Evolutionary conservation across 2,797 vertebrate genomes (phyloP).

Genomic region (Paedocypris micromegethes): DNA sequence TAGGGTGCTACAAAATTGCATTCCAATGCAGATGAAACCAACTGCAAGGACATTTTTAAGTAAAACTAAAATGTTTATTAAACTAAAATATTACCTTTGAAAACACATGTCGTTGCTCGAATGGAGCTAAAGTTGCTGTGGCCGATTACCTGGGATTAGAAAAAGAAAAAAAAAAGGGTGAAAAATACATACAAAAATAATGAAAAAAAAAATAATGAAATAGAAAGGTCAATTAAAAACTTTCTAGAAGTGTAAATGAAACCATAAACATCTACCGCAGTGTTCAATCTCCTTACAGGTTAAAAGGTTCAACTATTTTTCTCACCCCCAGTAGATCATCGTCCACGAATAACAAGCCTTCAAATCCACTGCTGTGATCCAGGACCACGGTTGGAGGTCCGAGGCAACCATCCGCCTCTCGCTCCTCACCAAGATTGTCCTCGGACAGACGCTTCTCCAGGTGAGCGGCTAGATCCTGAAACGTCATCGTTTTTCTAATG

Average conservation of each 20-base stretch:
- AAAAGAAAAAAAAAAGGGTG: slow-evolving; percentile 11
- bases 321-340: slow-evolving; percentile 95
- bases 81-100: slow-evolving; percentile 75
- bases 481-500: slow-evolving; percentile 82
- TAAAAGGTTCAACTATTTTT: not conserved
- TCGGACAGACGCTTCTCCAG: slow-evolving; percentile 80
- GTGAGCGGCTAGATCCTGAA: slow-evolving; percentile 85
- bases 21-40: not conserved
- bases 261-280: too few species aligned
- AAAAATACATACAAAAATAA: too few species aligned
- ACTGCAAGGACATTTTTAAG: not conserved
- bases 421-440: slow-evolving; percentile 69
- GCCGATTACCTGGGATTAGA: slow-evolving; percentile 81
- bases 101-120: slow-evolving; percentile 91
- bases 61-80: not conserved
- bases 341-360: slow-evolving; percentile 91
- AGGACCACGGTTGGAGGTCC: slow-evolving; percentile 88
- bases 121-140: slow-evolving; percentile 99
- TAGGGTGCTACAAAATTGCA: too few species aligned
- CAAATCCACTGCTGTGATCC: slow-evolving; percentile 96
- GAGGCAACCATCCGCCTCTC: slow-evolving; percentile 83
- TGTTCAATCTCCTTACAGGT: too few species aligned
- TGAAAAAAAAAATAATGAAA: not conserved
- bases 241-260: not conserved
- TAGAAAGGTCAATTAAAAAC: not conserved